These are phyloP conservation scores for cat (Felis catus) DNA, from an alignment of 2,113 vertebrate genomes.

Conservation along the genomic window F.catus_Fca126_mat1.0 CM031418.1:67777001-67777500, in stretches of 20 bases:
- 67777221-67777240: not conserved
- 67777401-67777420: not conserved
- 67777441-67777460: not conserved
- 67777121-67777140: not conserved
- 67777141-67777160: not conserved
- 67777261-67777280: not conserved
- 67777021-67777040: not conserved
- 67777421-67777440: not conserved
- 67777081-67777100: not conserved
- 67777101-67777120: not conserved
- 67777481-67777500: not conserved
- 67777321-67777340: not conserved
- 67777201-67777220: not conserved
- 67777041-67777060: not conserved
- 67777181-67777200: not conserved
- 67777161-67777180: not conserved
- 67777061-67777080: not conserved
- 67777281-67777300: accelerated
- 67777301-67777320: not conserved
- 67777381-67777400: not conserved
- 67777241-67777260: not conserved
- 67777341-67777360: not conserved
- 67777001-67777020: not conserved
- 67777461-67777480: not conserved
- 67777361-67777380: not conserved